Base-by-base conservation (phyloP, 1,140 invertebrate species). In the Tachypleus tridentatus region DNA sequence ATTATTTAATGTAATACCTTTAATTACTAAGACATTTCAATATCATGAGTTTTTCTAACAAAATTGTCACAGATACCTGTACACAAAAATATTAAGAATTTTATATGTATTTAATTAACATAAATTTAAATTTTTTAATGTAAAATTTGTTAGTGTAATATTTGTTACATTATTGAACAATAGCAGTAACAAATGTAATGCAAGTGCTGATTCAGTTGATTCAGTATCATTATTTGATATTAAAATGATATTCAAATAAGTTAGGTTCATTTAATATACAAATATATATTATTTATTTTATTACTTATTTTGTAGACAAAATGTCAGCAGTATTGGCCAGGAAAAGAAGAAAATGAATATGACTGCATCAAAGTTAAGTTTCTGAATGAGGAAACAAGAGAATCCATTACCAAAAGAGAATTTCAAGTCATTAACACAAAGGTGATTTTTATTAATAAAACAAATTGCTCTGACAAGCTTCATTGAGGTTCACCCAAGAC, bases 261-360 rank as follows among this genome's bases (percentile, higher is more conserved):
- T 54, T 54, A n/a, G n/a, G 3, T n/a, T n/a, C 8, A n/a, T 54
- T 9, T 54, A 9, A 54, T 9, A 54, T 54, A n/a, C 3, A 54
- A 54, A 54, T 54, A n/a, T 9, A 54, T 54, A 60, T 10, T 3
- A 6, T 60, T 5, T 10, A 5, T 60, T 60, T 49, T 60, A 9
- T 47, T 60, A 10, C 6, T 47, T 60, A 8, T n/a, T 51, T 62
- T 64, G 1, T 49, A 67, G 66, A 90, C 89, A 74, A 80, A 79
- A 67, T 96, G 92, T 77, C 88, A 86, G 52, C 82, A 89, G 7
- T 96, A 97, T 77, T 96, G 93, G 92, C 82, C 82, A 54, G 89
- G 93, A 72, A 56, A 59, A 1, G 88, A 92, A 74, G 88, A 90
- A 72, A 81, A 82, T 56, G 81, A 81, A 61, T 88, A 89, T 74